Percentiles rank a stretch among this genome's conserved stretches.
Evolutionary conservation across 2,113 vertebrate genomes (phyloP).

Genomic region (Pluvianellus socialis): DNA sequence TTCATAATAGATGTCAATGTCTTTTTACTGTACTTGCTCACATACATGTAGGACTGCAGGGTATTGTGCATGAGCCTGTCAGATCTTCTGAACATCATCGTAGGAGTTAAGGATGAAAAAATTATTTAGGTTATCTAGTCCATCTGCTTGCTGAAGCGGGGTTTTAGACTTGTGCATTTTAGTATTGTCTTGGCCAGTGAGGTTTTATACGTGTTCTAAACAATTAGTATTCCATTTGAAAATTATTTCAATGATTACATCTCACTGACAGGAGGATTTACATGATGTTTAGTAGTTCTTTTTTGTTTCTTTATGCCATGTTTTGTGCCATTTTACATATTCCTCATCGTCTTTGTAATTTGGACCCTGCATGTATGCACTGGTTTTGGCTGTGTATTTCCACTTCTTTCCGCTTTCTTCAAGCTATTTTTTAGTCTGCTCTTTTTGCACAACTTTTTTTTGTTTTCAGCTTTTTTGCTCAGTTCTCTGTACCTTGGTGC

Average conservation of each 20-base stretch:
- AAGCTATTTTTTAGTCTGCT: background rate
- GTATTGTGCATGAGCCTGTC: slow-evolving; percentile 70
- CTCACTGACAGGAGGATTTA: slow-evolving; percentile 24
- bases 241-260: background rate
- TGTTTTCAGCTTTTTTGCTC: background rate
- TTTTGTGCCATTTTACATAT: slow-evolving; percentile 22
- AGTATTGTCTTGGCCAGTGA: slow-evolving; percentile 13
- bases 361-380: background rate
- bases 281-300: background rate
- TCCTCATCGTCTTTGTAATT: background rate
- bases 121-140: slow-evolving; percentile 16
- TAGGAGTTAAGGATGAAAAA: slow-evolving; percentile 33
- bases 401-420: background rate
- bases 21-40: slow-evolving; percentile 73
- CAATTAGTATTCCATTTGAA: background rate
- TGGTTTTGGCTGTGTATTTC: background rate
- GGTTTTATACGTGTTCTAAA: background rate
- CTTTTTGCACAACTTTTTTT: background rate
- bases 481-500: background rate
- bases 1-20: slow-evolving; percentile 72
- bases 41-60: slow-evolving; percentile 69
- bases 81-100: slow-evolving; percentile 59
- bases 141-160: slow-evolving; percentile 26
- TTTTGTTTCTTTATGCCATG: background rate
- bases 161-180: slow-evolving; percentile 16